phyloP scores from a whole-genome alignment of 1,140 invertebrate genomes.

The Brachionus plicatilis region DNA sequence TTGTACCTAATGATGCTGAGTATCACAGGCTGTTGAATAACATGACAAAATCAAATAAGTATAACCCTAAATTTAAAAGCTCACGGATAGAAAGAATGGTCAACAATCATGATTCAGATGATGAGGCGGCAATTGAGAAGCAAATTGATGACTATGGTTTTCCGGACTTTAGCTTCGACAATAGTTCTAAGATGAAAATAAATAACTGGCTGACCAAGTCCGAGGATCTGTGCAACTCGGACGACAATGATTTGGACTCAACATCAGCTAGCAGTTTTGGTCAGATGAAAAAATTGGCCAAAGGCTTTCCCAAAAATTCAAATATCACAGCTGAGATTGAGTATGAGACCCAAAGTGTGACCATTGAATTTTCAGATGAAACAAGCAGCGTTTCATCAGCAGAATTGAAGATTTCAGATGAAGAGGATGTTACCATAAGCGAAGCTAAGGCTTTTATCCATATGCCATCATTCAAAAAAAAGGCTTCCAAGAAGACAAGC shows the following conservation, averaged over 20 bases:
- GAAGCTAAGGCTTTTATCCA: background rate
- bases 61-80: conserved; percentile 2
- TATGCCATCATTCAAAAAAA: background rate
- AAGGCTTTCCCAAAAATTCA: background rate
- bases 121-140: background rate
- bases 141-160: conserved; percentile 15
- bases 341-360: conserved; percentile 11
- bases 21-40: background rate
- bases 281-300: background rate
- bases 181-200: conserved; percentile 33
- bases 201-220: conserved; percentile 22
- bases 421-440: background rate
- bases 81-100: background rate
- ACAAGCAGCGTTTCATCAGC: background rate
- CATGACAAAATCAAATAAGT: background rate
- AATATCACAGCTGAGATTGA: background rate
- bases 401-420: background rate
- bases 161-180: conserved; percentile 8
- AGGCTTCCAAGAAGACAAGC: background rate
- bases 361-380: conserved; percentile 28
- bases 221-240: background rate
- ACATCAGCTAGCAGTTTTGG: conserved; percentile 1
- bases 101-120: background rate
- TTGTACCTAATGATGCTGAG: conserved; percentile 2
- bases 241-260: background rate